Conservation (phyloP, 2,888 invertebrate species). For the Drosophila prolongata region DNA sequence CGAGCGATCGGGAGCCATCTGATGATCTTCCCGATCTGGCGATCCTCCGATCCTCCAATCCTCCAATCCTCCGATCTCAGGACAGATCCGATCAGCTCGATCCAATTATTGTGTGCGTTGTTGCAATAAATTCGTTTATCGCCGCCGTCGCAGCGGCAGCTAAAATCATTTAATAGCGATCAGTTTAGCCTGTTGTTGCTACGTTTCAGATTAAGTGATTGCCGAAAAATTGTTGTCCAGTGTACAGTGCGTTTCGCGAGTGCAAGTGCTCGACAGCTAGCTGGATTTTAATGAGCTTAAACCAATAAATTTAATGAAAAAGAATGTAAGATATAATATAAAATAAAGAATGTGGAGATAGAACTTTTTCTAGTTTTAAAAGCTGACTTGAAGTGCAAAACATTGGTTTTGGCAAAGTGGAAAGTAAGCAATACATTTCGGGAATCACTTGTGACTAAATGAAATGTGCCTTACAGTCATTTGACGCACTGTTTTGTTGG, state of each 20-base stretch:
- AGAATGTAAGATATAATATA: too few relatives aligned
- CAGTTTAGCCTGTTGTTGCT: constrained; percentile 51
- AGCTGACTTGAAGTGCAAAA: too few relatives aligned
- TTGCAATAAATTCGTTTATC: constrained; percentile 84
- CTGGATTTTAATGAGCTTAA: background rate
- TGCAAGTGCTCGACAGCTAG: background rate
- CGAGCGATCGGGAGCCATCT: constrained; percentile 33
- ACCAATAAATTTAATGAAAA: background rate
- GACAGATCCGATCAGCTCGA: constrained; percentile 33
- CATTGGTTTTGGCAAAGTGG: too few relatives aligned
- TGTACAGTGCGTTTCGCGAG: constrained; percentile 19
- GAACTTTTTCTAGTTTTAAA: too few relatives aligned
- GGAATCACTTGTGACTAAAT: too few relatives aligned
- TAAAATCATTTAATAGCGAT: constrained; percentile 80
- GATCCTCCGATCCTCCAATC: constrained; percentile 1
- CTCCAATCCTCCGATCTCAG: constrained; percentile 11
- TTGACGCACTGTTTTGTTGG: constrained; percentile 14
- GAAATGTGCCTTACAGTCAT: background rate
- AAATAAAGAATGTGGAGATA: too few relatives aligned
- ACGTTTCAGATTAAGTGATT: constrained; percentile 80
- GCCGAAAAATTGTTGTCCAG: constrained; percentile 55
- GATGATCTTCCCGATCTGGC: constrained; percentile 19
- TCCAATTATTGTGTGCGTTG: constrained; percentile 82
- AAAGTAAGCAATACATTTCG: too few relatives aligned
- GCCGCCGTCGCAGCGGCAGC: constrained; percentile 70